A percentile compares a stretch with the other conserved stretches of the same genome.
Evolutionary conservation across 1,140 invertebrate species (phyloP).

Genomic region (Drosophila novamexicana): DNA sequence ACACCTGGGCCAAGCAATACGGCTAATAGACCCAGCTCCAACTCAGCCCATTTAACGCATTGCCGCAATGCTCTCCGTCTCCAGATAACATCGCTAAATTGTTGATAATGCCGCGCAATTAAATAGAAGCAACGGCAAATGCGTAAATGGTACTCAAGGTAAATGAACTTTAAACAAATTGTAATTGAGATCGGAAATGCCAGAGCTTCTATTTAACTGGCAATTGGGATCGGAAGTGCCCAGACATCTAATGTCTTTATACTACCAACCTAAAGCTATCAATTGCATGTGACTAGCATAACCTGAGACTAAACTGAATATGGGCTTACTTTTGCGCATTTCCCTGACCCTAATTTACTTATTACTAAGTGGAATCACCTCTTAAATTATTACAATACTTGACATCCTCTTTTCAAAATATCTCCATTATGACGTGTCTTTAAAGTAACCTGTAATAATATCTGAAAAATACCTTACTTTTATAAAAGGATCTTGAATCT

Average conservation of each 20-base stretch:
- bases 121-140: slow-evolving; percentile 12
- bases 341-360: too few species aligned
- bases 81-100: slow-evolving; percentile 38
- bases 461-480: too few species aligned
- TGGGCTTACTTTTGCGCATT: too few species aligned
- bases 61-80: slow-evolving; percentile 14
- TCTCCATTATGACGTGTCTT: too few species aligned
- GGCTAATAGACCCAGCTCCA: slow-evolving; percentile 10
- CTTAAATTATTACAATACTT: too few species aligned
- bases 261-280: not conserved
- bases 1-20: slow-evolving; percentile 15
- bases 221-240: slow-evolving; percentile 7
- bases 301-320: not conserved
- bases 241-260: not conserved
- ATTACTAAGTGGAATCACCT: too few species aligned
- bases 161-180: slow-evolving; percentile 26
- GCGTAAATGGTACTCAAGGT: not conserved
- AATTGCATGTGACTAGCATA: not conserved
- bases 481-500: too few species aligned
- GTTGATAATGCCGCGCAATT: slow-evolving; percentile 63
- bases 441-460: too few species aligned
- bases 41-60: slow-evolving; percentile 50
- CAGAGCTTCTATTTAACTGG: not conserved
- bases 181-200: slow-evolving; percentile 19
- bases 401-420: too few species aligned